Percentiles rank a stretch among this genome's conserved stretches.
Conservation (phyloP, 1,140 invertebrate species). For the Drosophila aff. region DNA sequence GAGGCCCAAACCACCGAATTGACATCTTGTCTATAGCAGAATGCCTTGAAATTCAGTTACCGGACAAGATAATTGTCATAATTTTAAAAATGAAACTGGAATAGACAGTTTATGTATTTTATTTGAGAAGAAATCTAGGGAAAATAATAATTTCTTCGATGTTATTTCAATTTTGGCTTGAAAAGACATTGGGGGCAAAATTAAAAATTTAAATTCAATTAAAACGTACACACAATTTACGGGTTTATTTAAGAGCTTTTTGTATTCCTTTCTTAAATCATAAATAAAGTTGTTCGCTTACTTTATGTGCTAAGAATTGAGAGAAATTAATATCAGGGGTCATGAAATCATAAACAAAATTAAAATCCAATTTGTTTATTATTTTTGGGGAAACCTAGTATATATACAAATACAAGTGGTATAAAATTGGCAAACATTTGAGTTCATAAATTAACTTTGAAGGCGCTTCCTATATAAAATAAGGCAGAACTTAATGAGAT, state of each 20-base stretch:
- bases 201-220: too few species aligned
- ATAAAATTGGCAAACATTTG: neutral
- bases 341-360: neutral
- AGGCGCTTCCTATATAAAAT: neutral
- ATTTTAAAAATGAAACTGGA: neutral
- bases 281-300: accelerated
- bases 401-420: too few species aligned
- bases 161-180: too few species aligned
- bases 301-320: neutral
- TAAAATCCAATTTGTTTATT: neutral
- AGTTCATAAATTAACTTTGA: slow-evolving; percentile 8
- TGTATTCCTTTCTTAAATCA: neutral
- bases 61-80: neutral
- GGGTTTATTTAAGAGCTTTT: neutral
- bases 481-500: neutral
- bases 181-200: too few species aligned
- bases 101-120: neutral
- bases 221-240: too few species aligned
- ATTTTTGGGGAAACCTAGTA: neutral
- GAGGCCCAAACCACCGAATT: neutral
- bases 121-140: too few species aligned
- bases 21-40: slow-evolving; percentile 6
- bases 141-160: too few species aligned
- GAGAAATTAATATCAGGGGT: neutral
- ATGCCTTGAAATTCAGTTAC: neutral